Base-by-base conservation (phyloP, 2,113 vertebrate genomes). In the Austrofundulus limnaeus region DNA sequence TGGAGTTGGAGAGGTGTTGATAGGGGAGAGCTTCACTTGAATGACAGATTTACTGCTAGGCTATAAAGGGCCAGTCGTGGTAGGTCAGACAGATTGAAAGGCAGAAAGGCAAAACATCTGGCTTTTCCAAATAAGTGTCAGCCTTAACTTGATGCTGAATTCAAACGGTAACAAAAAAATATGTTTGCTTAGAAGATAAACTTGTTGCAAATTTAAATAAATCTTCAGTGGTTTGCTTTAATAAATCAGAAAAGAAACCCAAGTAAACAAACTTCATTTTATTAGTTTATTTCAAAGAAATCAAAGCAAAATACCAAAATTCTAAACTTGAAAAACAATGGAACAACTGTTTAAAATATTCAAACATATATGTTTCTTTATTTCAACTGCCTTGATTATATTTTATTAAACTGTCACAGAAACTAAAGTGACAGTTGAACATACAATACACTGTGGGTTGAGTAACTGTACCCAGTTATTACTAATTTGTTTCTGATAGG, bases 11-110 rank as follows among this genome's bases (percentile, higher is more conserved):
- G 25, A 31, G 47, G 25, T 17, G 3, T 64, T 77, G 58, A 55
- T 53, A 50, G 57, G 61, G 23, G 13, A 66, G 63, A 39, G 59
- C 51, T 59, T 61, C 57, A 38, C n/a, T 37, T 38, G 50, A 24
- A 47, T 72, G 73, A 68, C 60, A 52, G 67, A 81, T 81, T 68
- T 53, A 56, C 46, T 56, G 69, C 71, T 77, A 80, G 46, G 42
- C 31, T 39, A 34, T 37, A 49, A 48, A 52, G 39, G 56, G 16
- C 16, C 48, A 61, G 46, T 49, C 37, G 2, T 42, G 67, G 46
- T 59, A 17, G 71, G 47, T 63, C 68, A 72, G 60, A 55, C 38
- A 56, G 77, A 80, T 61, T 37, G 64, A 72, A 59, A 67, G 46
- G 49, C 54, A 46, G 55, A 49, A 4, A 4, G 41, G 52, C 49